Conservation (phyloP, 2,888 invertebrate species). For the Cyclophora punctaria region DNA sequence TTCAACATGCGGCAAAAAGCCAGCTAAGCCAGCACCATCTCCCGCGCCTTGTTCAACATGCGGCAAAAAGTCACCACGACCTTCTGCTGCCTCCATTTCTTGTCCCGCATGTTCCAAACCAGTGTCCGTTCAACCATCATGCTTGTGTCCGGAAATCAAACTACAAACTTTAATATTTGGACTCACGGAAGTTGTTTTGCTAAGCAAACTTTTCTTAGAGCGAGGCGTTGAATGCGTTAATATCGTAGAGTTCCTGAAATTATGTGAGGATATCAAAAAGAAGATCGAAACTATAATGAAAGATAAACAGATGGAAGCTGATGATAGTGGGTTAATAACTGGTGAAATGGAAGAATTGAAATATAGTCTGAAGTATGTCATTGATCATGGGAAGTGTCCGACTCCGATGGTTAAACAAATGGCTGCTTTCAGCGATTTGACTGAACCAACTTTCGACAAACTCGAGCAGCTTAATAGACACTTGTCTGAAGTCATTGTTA, state of each 20-base stretch:
- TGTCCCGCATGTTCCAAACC: no score
- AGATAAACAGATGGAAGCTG: no score
- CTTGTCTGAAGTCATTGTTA: background rate
- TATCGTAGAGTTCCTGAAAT: background rate
- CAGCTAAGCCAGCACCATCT: no score
- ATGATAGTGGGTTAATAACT: background rate
- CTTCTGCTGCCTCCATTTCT: no score
- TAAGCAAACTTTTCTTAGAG: background rate
- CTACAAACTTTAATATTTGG: no score
- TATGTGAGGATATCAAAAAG: background rate
- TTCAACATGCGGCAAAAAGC: no score
- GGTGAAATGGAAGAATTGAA: background rate
- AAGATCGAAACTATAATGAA: no score
- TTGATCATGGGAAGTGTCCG: background rate
- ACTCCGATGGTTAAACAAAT: no score
- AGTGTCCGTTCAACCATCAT: background rate
- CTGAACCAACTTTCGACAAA: background rate
- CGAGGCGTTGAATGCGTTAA: background rate
- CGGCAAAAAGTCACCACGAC: no score
- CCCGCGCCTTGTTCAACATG: no score
- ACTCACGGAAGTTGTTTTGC: slow-evolving; percentile 1
- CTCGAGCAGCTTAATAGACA: background rate
- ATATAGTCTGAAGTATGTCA: background rate
- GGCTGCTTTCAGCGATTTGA: no score
- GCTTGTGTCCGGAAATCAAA: no score